Evolutionary conservation across 2,113 vertebrate species (phyloP), one percentile per base, ranked within the genome.

Genomic region (Malurus melanocephalus): DNA sequence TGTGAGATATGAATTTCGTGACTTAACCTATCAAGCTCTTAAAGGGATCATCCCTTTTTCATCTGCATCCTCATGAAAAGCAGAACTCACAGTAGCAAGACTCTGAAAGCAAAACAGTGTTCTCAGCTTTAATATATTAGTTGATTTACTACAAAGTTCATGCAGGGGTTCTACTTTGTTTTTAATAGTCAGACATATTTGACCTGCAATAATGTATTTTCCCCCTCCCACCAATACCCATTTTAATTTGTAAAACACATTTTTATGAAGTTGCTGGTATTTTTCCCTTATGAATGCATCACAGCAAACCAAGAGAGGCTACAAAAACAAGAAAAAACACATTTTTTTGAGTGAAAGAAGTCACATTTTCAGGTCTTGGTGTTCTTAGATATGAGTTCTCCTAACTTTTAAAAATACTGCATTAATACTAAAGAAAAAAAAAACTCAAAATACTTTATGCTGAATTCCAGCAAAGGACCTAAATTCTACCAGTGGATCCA

Each of bases 1-100:
- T 76, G 86, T 0, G 38, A 93, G 92, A 94, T 92, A 96, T 91
- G 95, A 84, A 94, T 94, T 93, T 93, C 6, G 80, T 6, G 7
- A 88, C 87, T 85, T 91, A 91, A 92, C 89, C 89, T 92, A 85
- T 78, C 48, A 11, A 55, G 82, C 62, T 92, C 86, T 93, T 93
- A 94, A 94, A 94, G 92, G 90, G 71, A 88, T 95, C 80, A 59
- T 86, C 92, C 78, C 43, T 77, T 90, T 81, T 57, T 46, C 67
- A 90, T 90, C 86, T 73, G 56, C 74, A 73, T 55, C 90, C 77
- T 32, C 5, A 10, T 28, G 66, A 65, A 84, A 88, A 86, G 86
- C 3, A 60, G 49, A 79, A 33, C 62, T 69, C 51, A 4, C 5
- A 22, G 80, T 88, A 86, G 5, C 10, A n/a, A 48, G 65, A 32